These are phyloP conservation scores for Andrena cerasifolii DNA, from an alignment of 1,140 invertebrate species.

Conservation along the genomic window DNA sequence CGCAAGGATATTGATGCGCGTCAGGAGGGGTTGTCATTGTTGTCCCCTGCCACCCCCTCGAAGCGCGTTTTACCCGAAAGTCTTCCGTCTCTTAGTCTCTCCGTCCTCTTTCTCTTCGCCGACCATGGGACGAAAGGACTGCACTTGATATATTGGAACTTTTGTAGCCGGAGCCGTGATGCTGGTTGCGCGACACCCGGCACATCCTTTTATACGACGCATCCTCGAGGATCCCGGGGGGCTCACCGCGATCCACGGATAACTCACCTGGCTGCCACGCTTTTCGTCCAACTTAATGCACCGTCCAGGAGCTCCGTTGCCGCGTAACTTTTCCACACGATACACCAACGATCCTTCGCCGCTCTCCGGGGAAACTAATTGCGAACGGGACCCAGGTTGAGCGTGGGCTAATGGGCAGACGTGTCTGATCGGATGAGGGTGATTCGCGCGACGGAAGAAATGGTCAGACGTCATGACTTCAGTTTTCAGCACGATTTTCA, in stretches of 20 bases:
- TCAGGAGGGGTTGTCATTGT: constrained; percentile 68
- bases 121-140: constrained; percentile 60
- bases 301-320: constrained; percentile 19
- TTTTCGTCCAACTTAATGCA: constrained; percentile 50
- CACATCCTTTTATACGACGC: constrained; percentile 68
- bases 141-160: constrained; percentile 73
- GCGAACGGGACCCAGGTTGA: no score
- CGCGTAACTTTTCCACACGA: constrained; percentile 7
- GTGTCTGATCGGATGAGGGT: no score
- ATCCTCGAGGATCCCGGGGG: constrained; percentile 49
- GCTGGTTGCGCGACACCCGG: constrained; percentile 67
- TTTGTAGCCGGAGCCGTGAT: constrained; percentile 61
- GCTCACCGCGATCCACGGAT: constrained; percentile 56
- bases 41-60: constrained; percentile 57
- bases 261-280: constrained; percentile 59
- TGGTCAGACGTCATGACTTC: no score
- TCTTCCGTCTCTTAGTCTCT: constrained; percentile 47
- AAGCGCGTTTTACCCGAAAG: constrained; percentile 26
- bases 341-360: no score
- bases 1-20: constrained; percentile 69
- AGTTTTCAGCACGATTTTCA: no score
- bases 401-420: no score
- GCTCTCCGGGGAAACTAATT: no score
- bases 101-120: constrained; percentile 31
- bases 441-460: no score